phyloP scores from a whole-genome alignment of 1,140 invertebrate genomes.

The Mercenaria mercenaria region DNA sequence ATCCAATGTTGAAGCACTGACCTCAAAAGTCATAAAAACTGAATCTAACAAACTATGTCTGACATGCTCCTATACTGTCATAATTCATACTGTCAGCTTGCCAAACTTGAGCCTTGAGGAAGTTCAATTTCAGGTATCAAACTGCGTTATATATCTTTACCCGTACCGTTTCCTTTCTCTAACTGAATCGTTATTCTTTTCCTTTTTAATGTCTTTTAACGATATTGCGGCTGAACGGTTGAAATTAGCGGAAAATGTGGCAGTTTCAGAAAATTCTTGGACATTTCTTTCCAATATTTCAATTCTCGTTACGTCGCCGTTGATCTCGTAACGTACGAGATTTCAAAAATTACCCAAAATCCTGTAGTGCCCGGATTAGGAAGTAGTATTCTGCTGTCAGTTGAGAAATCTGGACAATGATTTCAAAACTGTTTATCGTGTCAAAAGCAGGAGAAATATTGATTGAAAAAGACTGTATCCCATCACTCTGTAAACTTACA shows the following conservation, averaged over 20 bases:
- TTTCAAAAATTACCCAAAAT: slow-evolving; percentile 48
- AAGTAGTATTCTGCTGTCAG: slow-evolving; percentile 24
- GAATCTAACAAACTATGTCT: too few relatives aligned
- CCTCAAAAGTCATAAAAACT: too few relatives aligned
- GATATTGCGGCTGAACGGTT: neutral
- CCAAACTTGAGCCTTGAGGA: too few relatives aligned
- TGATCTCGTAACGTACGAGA: slow-evolving; percentile 28
- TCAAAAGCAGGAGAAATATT: slow-evolving; percentile 63
- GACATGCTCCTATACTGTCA: too few relatives aligned
- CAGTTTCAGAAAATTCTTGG: neutral
- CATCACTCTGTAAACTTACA: neutral
- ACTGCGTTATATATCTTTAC: too few relatives aligned
- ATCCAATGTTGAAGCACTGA: too few relatives aligned
- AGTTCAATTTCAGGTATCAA: too few relatives aligned
- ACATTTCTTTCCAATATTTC: neutral
- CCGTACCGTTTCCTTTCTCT: too few relatives aligned
- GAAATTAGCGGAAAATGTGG: neutral
- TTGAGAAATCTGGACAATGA: slow-evolving; percentile 32
- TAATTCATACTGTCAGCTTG: too few relatives aligned
- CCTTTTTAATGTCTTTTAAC: too few relatives aligned
- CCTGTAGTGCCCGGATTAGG: slow-evolving; percentile 47
- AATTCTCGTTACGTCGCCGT: slow-evolving; percentile 16
- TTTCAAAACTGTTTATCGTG: slow-evolving; percentile 75
- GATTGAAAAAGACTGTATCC: slow-evolving; percentile 78
- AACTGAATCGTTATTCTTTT: too few relatives aligned